Percentiles rank a stretch among this genome's conserved stretches.
Conservation (phyloP, 2,888 invertebrate species). For the Resseliella maxima region DNA sequence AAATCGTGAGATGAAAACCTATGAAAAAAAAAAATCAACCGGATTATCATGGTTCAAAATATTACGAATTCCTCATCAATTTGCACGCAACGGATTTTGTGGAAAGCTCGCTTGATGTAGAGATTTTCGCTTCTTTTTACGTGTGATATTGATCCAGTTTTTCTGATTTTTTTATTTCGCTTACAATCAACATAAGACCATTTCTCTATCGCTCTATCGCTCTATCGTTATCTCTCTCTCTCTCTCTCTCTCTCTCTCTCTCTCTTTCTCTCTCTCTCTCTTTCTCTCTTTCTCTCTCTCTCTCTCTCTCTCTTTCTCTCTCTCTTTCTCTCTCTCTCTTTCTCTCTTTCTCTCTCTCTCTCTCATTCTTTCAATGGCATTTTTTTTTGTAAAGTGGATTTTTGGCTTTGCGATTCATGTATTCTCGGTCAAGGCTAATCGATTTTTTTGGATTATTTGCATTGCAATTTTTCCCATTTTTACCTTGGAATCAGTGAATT, state of each 20-base stretch:
- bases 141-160: too few relatives aligned
- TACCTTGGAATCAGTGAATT: neutral
- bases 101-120: too few relatives aligned
- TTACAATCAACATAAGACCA: too few relatives aligned
- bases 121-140: too few relatives aligned
- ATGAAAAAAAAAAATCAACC: neutral
- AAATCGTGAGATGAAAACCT: neutral
- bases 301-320: too few relatives aligned
- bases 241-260: too few relatives aligned
- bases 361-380: neutral
- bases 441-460: neutral
- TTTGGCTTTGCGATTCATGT: neutral
- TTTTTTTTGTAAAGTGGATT: neutral
- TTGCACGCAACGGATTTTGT: neutral
- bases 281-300: too few relatives aligned
- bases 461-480: neutral
- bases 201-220: too few relatives aligned
- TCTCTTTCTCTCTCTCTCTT: neutral
- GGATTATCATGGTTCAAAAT: neutral
- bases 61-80: neutral
- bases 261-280: too few relatives aligned
- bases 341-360: neutral
- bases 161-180: too few relatives aligned
- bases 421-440: conserved; percentile 10
- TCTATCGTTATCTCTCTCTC: too few relatives aligned